phyloP scores from a whole-genome alignment of 2,888 invertebrate species.

The Lasius fuliginosus region DNA sequence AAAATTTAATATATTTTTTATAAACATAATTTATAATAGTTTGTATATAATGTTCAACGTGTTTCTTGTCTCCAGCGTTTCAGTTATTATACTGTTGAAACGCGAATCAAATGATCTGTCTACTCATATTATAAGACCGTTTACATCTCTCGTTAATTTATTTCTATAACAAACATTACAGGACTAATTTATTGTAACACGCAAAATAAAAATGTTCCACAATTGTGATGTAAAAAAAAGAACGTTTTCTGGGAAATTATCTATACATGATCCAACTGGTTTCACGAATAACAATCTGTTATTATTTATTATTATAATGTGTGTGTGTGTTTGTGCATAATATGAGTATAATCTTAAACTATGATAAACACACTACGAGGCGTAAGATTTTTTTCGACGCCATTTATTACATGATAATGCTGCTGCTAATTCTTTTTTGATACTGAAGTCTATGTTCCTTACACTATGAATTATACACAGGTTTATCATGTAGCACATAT shows the following conservation, averaged over 20 bases:
- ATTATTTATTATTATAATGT: slow-evolving; percentile 45
- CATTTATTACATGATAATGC: slow-evolving; percentile 57
- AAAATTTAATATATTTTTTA: slow-evolving; percentile 38
- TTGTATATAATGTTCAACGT: slow-evolving; percentile 15
- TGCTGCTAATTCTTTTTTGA: slow-evolving; percentile 56
- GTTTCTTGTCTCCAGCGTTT: slow-evolving; percentile 76
- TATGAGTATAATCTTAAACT: slow-evolving; percentile 63
- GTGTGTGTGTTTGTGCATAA: slow-evolving; percentile 51
- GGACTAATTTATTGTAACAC: slow-evolving; percentile 12
- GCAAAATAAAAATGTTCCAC: background rate
- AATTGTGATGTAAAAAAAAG: background rate
- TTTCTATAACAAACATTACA: slow-evolving; percentile 18
- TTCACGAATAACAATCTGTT: slow-evolving; percentile 52
- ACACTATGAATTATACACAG: slow-evolving; percentile 66
- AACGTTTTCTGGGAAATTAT: slow-evolving; percentile 9
- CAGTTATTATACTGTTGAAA: slow-evolving; percentile 31
- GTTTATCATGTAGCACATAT: slow-evolving; percentile 64
- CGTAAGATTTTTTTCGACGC: slow-evolving; percentile 52
- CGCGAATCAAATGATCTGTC: slow-evolving; percentile 20
- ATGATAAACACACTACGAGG: slow-evolving; percentile 59
- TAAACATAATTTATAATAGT: background rate
- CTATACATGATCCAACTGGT: slow-evolving; percentile 16
- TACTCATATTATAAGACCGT: background rate
- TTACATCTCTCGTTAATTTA: slow-evolving; percentile 17
- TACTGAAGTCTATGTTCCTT: slow-evolving; percentile 51